These are phyloP conservation scores for Macropodus opercularis DNA, from an alignment of 2,797 vertebrate genomes.

Conservation along the genomic window DNA sequence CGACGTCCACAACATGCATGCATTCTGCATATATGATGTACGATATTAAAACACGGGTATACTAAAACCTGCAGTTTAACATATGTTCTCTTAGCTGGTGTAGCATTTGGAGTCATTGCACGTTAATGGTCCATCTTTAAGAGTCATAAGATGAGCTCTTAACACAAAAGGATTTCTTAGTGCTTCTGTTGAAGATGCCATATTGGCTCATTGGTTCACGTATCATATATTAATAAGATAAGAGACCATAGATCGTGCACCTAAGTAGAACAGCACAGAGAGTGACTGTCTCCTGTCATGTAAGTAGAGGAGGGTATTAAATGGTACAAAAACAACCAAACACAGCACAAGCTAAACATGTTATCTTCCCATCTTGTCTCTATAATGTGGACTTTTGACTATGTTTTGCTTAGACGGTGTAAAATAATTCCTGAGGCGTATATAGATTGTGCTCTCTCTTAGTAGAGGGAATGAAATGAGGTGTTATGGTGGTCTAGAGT, in stretches of 20 bases:
- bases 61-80: background rate
- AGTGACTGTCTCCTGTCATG: constrained; percentile 29
- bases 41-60: background rate
- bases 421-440: constrained; percentile 82
- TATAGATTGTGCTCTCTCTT: constrained; percentile 74
- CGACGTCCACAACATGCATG: too few species aligned
- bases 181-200: constrained; percentile 69
- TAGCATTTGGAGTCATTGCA: constrained; percentile 15
- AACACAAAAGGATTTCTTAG: constrained; percentile 58
- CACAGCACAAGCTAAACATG: constrained; percentile 70
- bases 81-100: constrained; percentile 1
- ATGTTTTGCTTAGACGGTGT: constrained; percentile 86
- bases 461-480: constrained; percentile 71
- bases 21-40: background rate
- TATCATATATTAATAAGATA: constrained; percentile 67
- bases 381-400: constrained; percentile 70
- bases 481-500: constrained; percentile 78
- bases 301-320: constrained; percentile 44
- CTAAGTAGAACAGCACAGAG: constrained; percentile 35
- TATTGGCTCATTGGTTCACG: constrained; percentile 68
- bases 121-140: too few species aligned
- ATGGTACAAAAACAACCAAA: constrained; percentile 72
- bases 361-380: constrained; percentile 68
- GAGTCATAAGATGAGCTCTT: constrained; percentile 74
- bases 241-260: constrained; percentile 65